Conservation (phyloP, 1,140 invertebrate species). For the Procambarus clarkii region DNA sequence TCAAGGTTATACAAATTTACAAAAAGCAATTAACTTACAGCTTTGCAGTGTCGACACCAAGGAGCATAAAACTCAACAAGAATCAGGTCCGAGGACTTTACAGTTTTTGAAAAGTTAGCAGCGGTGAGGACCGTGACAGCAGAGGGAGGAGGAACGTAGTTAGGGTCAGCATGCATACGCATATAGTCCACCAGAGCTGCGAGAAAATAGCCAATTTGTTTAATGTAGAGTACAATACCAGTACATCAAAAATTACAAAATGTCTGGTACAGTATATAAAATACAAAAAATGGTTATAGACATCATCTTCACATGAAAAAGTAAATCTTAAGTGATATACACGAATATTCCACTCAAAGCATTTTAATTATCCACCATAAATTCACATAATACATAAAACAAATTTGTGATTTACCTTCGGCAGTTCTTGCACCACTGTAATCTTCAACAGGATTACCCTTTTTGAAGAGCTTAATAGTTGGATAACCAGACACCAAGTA, state of each 20-base stretch:
- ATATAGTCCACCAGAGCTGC: slow-evolving; percentile 79
- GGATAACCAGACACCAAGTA: slow-evolving; percentile 73
- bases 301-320: no score
- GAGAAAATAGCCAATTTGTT: background rate
- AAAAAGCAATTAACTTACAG: slow-evolving; percentile 34
- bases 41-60: slow-evolving; percentile 77
- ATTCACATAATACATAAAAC: background rate
- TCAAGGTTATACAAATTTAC: no score
- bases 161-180: slow-evolving; percentile 76
- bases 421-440: slow-evolving; percentile 75
- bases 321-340: no score
- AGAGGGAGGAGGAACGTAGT: slow-evolving; percentile 79
- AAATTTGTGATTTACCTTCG: slow-evolving; percentile 51
- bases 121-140: slow-evolving; percentile 79
- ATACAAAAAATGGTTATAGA: no score
- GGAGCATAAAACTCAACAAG: slow-evolving; percentile 82
- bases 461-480: slow-evolving; percentile 75
- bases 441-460: slow-evolving; percentile 76
- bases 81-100: slow-evolving; percentile 77
- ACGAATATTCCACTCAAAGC: no score
- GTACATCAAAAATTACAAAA: no score
- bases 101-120: slow-evolving; percentile 79
- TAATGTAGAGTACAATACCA: no score
- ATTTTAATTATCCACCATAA: no score
- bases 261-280: no score